phyloP scores from a whole-genome alignment of 1,140 invertebrate genomes.

The Calliopsis andreniformis region DNA sequence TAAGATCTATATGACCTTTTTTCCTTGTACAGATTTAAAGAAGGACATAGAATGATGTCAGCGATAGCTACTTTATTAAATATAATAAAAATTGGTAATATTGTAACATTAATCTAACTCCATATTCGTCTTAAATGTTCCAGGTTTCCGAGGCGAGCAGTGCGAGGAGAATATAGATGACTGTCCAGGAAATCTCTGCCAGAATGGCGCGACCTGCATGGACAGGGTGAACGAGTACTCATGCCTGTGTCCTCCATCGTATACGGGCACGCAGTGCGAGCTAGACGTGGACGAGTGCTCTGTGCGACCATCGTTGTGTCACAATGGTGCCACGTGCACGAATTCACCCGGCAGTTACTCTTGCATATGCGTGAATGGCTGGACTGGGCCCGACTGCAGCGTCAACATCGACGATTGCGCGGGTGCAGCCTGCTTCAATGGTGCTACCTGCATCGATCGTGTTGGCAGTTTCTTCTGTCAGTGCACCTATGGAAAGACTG shows the following conservation, averaged over 20 bases:
- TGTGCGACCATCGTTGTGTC: slow-evolving; percentile 91
- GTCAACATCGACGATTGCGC: slow-evolving; percentile 97
- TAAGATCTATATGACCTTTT: no score
- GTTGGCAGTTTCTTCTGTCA: slow-evolving; percentile 97
- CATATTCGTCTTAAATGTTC: slow-evolving; percentile 63
- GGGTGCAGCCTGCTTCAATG: slow-evolving; percentile 96
- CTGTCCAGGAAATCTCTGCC: slow-evolving; percentile 93
- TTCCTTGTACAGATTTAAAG: no score
- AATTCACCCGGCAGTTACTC: slow-evolving; percentile 94
- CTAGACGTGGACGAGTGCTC: slow-evolving; percentile 91
- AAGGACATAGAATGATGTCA: no score
- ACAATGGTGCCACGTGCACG: slow-evolving; percentile 97
- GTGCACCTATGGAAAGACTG: slow-evolving; percentile 97
- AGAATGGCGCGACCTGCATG: slow-evolving; percentile 94
- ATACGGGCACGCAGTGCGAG: slow-evolving; percentile 92
- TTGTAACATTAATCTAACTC: background rate
- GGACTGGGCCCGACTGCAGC: slow-evolving; percentile 95
- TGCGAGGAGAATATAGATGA: slow-evolving; percentile 96
- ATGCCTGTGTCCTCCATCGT: slow-evolving; percentile 93
- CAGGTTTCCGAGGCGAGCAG: slow-evolving; percentile 92
- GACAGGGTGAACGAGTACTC: slow-evolving; percentile 94
- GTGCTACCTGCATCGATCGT: slow-evolving; percentile 97
- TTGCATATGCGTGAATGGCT: slow-evolving; percentile 98
- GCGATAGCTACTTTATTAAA: no score
- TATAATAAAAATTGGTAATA: background rate